Evolutionary conservation across 2,888 invertebrate species (phyloP).

Genomic region (Agrilus cyanescens): DNA sequence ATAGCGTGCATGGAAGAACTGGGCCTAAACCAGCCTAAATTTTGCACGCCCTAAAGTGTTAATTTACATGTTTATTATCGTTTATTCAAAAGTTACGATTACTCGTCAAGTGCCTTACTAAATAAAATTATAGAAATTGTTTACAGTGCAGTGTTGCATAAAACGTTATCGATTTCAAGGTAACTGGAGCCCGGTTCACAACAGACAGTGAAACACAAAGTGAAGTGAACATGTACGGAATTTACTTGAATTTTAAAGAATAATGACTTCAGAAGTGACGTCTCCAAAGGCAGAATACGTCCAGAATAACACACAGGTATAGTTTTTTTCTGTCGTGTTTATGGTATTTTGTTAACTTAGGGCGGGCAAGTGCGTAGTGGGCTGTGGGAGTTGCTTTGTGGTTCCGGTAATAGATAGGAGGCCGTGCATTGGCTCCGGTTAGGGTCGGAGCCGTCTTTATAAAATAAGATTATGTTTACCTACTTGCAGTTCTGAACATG

Average conservation of each 20-base stretch:
- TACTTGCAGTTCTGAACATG: neutral
- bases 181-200: constrained; percentile 14
- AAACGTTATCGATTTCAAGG: too few species aligned
- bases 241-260: constrained; percentile 13
- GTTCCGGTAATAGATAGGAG: constrained; percentile 26
- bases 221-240: constrained; percentile 18
- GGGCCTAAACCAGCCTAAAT: constrained; percentile 9
- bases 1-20: constrained; percentile 8
- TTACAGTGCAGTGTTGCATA: too few species aligned
- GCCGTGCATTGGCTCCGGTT: constrained; percentile 29
- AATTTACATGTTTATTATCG: constrained; percentile 1
- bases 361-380: constrained; percentile 23
- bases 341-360: constrained; percentile 18
- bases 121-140: too few species aligned
- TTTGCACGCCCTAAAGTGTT: constrained; percentile 19
- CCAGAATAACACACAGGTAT: constrained; percentile 26
- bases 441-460: constrained; percentile 19
- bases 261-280: constrained; percentile 23
- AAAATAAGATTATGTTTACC: too few species aligned
- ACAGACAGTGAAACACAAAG: constrained; percentile 13
- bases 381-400: constrained; percentile 29
- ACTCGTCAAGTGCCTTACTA: neutral
- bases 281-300: constrained; percentile 27
- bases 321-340: constrained; percentile 14
- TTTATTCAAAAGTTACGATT: neutral